Conservation (phyloP, 1,140 invertebrate species). For the Ctenoplectra terminalis region DNA sequence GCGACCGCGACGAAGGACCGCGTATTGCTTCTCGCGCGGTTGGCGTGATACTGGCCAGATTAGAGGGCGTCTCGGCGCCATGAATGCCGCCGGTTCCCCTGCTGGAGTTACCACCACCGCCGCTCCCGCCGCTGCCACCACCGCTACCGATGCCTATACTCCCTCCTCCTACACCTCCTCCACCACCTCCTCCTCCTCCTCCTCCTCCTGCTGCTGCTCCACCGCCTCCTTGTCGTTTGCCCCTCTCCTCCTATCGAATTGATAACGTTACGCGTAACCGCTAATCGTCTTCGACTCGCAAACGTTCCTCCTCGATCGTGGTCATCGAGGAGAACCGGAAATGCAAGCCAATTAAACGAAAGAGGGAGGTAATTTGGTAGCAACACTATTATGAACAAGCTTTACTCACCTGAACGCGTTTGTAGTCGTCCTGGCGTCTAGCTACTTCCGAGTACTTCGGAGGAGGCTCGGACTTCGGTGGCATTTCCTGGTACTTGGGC, state of each 20-base stretch:
- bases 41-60: constrained; percentile 81
- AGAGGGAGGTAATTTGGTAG: not conserved
- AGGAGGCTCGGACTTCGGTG: constrained; percentile 74
- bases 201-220: constrained; percentile 4
- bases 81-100: constrained; percentile 72
- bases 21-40: constrained; percentile 80
- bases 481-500: constrained; percentile 77
- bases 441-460: constrained; percentile 77
- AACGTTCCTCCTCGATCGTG: not conserved
- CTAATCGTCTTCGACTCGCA: constrained; percentile 39
- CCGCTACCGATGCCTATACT: constrained; percentile 27
- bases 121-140: constrained; percentile 4
- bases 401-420: constrained; percentile 70
- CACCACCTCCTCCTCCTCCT: constrained; percentile 49
- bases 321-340: not conserved
- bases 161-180: constrained; percentile 48
- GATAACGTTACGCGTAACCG: constrained; percentile 70
- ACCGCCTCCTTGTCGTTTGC: constrained; percentile 68
- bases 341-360: too few species aligned
- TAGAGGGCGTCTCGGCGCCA: constrained; percentile 77
- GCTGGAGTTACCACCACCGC: constrained; percentile 62
- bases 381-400: not conserved
- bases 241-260: constrained; percentile 77
- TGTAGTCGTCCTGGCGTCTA: constrained; percentile 73
- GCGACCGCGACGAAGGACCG: constrained; percentile 51